Conservation (phyloP, 2,888 invertebrate genomes). For the Leptogaster cylindrica region DNA sequence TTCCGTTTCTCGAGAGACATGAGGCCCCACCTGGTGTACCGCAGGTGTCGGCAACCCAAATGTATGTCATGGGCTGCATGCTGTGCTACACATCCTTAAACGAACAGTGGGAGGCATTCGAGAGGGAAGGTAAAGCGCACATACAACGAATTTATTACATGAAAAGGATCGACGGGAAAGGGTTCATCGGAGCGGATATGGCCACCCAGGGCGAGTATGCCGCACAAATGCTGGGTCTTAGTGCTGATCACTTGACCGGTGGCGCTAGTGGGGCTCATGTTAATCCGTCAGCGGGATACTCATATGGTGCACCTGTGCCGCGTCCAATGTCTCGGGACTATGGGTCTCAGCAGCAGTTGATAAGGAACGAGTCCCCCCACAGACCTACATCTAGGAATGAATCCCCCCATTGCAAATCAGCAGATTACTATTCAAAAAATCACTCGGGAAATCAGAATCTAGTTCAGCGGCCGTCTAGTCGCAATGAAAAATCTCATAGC, state of each 20-base stretch:
- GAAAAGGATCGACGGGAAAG: conserved; percentile 88
- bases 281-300: conserved; percentile 40
- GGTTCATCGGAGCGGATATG: conserved; percentile 89
- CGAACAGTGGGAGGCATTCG: conserved; percentile 92
- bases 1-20: conserved; percentile 90
- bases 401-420: conserved; percentile 53
- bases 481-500: conserved; percentile 54
- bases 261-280: conserved; percentile 42
- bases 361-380: conserved; percentile 53
- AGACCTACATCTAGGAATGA: conserved; percentile 56
- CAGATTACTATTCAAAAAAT: conserved; percentile 56
- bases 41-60: conserved; percentile 59
- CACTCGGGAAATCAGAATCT: conserved; percentile 44
- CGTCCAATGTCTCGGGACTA: conserved; percentile 53
- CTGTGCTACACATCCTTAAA: conserved; percentile 85
- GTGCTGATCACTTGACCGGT: conserved; percentile 64
- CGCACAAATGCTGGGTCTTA: conserved; percentile 82
- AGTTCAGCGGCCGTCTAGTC: conserved; percentile 52
- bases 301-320: conserved; percentile 45
- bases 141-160: conserved; percentile 90
- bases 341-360: conserved; percentile 47
- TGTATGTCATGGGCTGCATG: conserved; percentile 76
- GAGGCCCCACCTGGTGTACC: conserved; percentile 77
- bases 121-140: conserved; percentile 83
- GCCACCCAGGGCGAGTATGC: conserved; percentile 90